A percentile compares a stretch with the other conserved stretches of the same genome.
phyloP scores from a whole-genome alignment of 2,797 vertebrate species.

The Pipistrellus nathusii region DNA sequence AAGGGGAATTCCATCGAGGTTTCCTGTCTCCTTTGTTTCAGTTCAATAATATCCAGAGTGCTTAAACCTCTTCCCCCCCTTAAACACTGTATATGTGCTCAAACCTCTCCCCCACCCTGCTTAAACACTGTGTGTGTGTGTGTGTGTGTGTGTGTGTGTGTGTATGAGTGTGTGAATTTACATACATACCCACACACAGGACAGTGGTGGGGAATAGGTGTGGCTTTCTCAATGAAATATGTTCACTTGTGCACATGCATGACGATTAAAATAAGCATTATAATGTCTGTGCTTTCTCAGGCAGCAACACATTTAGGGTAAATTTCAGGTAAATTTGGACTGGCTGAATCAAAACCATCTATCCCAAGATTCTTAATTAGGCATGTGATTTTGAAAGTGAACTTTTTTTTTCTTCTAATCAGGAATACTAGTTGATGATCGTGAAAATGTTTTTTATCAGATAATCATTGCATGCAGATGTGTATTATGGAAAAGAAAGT shows the following conservation, averaged over 20 bases:
- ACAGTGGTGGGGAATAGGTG: background rate
- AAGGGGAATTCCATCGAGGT: slow-evolving; percentile 67
- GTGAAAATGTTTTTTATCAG: slow-evolving; percentile 62
- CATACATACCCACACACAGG: no score
- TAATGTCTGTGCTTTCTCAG: background rate
- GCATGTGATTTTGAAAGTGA: slow-evolving; percentile 50
- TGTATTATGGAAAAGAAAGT: slow-evolving; percentile 66
- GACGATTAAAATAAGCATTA: background rate
- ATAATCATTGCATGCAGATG: slow-evolving; percentile 60
- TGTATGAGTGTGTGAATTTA: no score
- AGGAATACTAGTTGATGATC: slow-evolving; percentile 64
- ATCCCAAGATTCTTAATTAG: slow-evolving; percentile 55
- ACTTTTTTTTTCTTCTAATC: slow-evolving; percentile 60
- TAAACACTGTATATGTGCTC: background rate
- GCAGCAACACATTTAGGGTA: background rate
- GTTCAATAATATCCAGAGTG: slow-evolving; percentile 51
- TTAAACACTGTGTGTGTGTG: no score
- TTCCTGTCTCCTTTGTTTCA: slow-evolving; percentile 72
- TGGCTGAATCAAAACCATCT: background rate
- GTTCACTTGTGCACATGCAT: background rate
- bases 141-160: background rate
- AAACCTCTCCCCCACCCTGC: no score
- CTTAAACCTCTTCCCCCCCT: background rate
- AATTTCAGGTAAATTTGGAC: slow-evolving; percentile 26
- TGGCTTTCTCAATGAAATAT: slow-evolving; percentile 17